Evolutionary conservation across 2,888 invertebrate species (phyloP).

Genomic region (Athalia cordata): DNA sequence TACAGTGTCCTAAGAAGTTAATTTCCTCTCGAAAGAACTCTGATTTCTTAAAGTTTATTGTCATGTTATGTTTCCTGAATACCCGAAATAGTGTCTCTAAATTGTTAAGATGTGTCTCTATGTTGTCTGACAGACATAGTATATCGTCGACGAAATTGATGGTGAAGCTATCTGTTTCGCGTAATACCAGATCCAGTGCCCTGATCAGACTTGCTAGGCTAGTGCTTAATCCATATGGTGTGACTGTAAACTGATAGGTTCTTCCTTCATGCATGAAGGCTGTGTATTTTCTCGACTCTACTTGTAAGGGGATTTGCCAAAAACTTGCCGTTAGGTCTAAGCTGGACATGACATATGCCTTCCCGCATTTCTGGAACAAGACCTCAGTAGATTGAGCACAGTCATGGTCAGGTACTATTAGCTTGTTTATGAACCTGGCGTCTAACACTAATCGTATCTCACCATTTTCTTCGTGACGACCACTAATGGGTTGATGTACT

Average conservation of each 20-base stretch:
- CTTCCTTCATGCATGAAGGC: conserved; percentile 44
- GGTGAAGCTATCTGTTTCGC: neutral
- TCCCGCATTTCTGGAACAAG: conserved; percentile 43
- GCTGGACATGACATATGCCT: conserved; percentile 42
- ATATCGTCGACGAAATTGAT: conserved; percentile 45
- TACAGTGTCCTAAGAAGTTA: conserved; percentile 34
- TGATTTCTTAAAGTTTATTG: conserved; percentile 26
- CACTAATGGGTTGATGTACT: neutral
- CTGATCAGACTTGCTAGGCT: conserved; percentile 35
- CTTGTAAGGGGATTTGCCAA: conserved; percentile 52
- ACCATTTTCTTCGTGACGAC: conserved; percentile 37
- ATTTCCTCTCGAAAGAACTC: conserved; percentile 30
- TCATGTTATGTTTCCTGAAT: neutral
- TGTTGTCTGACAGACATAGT: neutral
- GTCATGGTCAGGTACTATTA: conserved; percentile 40
- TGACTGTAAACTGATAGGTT: conserved; percentile 46
- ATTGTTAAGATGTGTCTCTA: neutral
- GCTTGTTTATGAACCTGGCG: conserved; percentile 43
- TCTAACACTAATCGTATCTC: conserved; percentile 42
- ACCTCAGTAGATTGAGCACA: conserved; percentile 36
- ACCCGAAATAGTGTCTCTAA: neutral
- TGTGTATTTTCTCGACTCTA: conserved; percentile 44
- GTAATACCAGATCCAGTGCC: conserved; percentile 21
- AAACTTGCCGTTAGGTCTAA: conserved; percentile 53
- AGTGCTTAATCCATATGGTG: conserved; percentile 44